Conservation (phyloP, 2,888 invertebrate genomes). For the Cremastinae sp. region DNA sequence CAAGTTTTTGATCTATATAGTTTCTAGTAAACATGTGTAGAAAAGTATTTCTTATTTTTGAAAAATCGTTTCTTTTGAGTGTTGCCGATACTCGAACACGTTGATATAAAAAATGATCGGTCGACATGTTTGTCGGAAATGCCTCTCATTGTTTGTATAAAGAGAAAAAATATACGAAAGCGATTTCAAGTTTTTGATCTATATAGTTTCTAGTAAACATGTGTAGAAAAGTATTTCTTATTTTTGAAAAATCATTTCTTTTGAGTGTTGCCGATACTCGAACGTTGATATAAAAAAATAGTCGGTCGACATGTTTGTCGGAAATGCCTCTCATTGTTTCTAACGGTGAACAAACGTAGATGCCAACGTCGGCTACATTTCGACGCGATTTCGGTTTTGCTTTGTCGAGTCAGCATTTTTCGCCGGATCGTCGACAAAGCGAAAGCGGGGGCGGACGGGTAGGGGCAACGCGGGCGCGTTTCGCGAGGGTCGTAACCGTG, state of each 20-base stretch:
- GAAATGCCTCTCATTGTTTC: conserved; percentile 40
- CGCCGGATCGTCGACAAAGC: conserved; percentile 27
- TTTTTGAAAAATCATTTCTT: too few relatives aligned
- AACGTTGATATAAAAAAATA: conserved; percentile 13
- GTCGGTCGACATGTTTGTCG: conserved; percentile 16
- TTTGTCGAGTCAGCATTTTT: conserved; percentile 50
- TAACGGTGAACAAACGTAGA: conserved; percentile 32
- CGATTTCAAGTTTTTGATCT: too few relatives aligned
- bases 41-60: too few relatives aligned
- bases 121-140: conserved; percentile 34
- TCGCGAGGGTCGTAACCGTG: conserved; percentile 20
- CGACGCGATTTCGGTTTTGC: conserved; percentile 42
- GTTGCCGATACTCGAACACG: not conserved
- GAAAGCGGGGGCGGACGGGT: conserved; percentile 4
- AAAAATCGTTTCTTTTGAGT: too few relatives aligned
- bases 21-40: too few relatives aligned
- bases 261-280: not conserved
- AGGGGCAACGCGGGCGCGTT: conserved; percentile 23
- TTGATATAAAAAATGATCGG: conserved; percentile 8
- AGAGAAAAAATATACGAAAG: too few relatives aligned
- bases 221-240: too few relatives aligned
- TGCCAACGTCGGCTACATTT: conserved; percentile 51
- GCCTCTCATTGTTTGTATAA: conserved; percentile 30
- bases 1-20: too few relatives aligned
- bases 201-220: too few relatives aligned